A percentile compares a stretch with the other conserved stretches of the same genome.
Evolutionary conservation across 2,888 invertebrate genomes (phyloP).

Genomic region (Aphidoletes aphidimyza): DNA sequence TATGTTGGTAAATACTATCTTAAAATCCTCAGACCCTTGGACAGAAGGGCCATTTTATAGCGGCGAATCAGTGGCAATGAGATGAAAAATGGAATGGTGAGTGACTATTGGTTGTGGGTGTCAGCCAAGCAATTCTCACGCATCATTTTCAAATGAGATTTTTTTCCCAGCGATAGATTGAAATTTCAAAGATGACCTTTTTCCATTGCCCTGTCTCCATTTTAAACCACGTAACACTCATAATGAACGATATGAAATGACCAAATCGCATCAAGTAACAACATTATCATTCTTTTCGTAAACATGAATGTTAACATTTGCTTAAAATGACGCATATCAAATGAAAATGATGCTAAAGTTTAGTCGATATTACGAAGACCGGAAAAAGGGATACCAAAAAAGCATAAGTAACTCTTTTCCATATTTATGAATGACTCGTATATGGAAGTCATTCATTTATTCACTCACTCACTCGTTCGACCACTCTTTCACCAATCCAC

Average conservation of each 20-base stretch:
- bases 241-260: conserved; percentile 26
- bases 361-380: conserved; percentile 25
- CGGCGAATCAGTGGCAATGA: too few relatives aligned
- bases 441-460: too few relatives aligned
- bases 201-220: neutral
- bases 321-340: too few relatives aligned
- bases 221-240: neutral
- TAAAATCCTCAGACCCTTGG: too few relatives aligned
- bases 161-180: neutral
- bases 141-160: conserved; percentile 45
- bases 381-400: neutral
- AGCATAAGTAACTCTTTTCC: neutral
- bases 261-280: too few relatives aligned
- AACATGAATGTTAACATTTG: too few relatives aligned
- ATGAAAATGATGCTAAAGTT: conserved; percentile 3
- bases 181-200: conserved; percentile 44
- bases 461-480: too few relatives aligned
- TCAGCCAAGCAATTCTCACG: conserved; percentile 19
- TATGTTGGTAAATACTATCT: too few relatives aligned
- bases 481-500: too few relatives aligned
- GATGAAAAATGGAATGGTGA: neutral
- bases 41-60: too few relatives aligned
- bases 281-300: too few relatives aligned
- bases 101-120: neutral
- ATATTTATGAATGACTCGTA: neutral